Percentiles rank a stretch among this genome's conserved stretches.
Evolutionary conservation across 2,113 vertebrate genomes (phyloP).

Genomic region (Pseudolaguvia tuberculata): DNA sequence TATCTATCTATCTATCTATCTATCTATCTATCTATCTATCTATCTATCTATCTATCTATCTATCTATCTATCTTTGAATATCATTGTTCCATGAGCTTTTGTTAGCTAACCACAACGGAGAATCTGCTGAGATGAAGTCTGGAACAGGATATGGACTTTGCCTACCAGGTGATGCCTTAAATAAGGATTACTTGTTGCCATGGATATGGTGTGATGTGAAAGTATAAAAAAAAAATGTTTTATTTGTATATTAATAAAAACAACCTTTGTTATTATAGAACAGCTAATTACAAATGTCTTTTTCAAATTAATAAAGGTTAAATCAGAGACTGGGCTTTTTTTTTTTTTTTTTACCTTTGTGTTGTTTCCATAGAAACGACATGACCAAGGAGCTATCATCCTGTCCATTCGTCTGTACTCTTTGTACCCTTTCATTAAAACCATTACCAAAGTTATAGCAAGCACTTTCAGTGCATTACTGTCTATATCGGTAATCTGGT

Average conservation of each 20-base stretch:
- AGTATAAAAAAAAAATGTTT: neutral
- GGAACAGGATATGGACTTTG: neutral
- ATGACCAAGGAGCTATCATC: slow-evolving; percentile 4
- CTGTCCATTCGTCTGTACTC: neutral
- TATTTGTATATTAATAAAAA: neutral
- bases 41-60: no score
- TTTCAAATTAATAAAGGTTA: neutral
- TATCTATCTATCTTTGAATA: no score
- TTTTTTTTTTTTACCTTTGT: neutral
- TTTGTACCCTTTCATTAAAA: slow-evolving; percentile 17
- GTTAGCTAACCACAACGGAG: no score
- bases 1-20: no score
- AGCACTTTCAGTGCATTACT: neutral
- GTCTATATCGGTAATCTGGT: neutral
- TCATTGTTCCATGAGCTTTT: no score
- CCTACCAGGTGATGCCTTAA: neutral
- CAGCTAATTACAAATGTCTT: neutral
- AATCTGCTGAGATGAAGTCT: no score
- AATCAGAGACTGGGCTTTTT: neutral
- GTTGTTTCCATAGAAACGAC: slow-evolving; percentile 15
- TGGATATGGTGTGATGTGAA: neutral
- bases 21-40: no score
- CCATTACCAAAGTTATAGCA: neutral
- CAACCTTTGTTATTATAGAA: neutral
- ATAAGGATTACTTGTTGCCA: no score